phyloP scores from a whole-genome alignment of 2,797 vertebrate species.

The Melanogrammus aeglefinus region DNA sequence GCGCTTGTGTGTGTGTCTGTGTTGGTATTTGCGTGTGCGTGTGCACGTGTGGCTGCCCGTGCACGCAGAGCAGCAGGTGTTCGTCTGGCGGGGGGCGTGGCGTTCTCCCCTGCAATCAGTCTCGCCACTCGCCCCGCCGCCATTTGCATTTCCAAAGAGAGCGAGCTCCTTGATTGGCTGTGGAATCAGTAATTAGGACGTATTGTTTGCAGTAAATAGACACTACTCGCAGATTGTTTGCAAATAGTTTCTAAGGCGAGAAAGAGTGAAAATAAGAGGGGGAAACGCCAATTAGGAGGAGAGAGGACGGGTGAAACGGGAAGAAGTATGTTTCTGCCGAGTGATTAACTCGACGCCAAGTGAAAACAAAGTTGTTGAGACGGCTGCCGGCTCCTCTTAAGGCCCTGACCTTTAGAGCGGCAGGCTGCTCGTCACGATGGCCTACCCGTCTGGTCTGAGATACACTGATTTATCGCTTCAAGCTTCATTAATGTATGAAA shows the following conservation, averaged over 20 bases:
- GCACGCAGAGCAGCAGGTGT: conserved; percentile 73
- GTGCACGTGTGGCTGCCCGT: neutral
- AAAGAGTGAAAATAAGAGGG: conserved; percentile 51
- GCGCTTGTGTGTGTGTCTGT: neutral
- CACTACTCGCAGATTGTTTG: conserved; percentile 74
- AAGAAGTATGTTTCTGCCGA: conserved; percentile 53
- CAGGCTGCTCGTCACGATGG: conserved; percentile 36
- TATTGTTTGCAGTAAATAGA: conserved; percentile 77
- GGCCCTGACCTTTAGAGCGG: neutral
- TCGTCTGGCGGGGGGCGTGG: conserved; percentile 69
- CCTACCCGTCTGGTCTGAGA: conserved; percentile 34
- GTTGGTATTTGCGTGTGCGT: conserved; percentile 21
- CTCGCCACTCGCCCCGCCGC: conserved; percentile 56
- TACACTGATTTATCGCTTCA: neutral
- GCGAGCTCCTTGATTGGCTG: conserved; percentile 75
- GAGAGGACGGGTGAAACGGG: conserved; percentile 48
- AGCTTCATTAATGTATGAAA: too few species aligned
- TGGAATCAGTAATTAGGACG: conserved; percentile 76
- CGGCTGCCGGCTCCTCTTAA: conserved; percentile 31
- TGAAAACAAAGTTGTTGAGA: conserved; percentile 52
- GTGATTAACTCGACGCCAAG: conserved; percentile 57
- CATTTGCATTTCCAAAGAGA: conserved; percentile 80
- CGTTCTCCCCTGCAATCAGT: conserved; percentile 73
- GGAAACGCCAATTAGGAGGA: conserved; percentile 69
- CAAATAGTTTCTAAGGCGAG: conserved; percentile 68